These are phyloP conservation scores for Empidonax traillii DNA, from an alignment of 2,113 vertebrate genomes.

Conservation along the genomic window DNA sequence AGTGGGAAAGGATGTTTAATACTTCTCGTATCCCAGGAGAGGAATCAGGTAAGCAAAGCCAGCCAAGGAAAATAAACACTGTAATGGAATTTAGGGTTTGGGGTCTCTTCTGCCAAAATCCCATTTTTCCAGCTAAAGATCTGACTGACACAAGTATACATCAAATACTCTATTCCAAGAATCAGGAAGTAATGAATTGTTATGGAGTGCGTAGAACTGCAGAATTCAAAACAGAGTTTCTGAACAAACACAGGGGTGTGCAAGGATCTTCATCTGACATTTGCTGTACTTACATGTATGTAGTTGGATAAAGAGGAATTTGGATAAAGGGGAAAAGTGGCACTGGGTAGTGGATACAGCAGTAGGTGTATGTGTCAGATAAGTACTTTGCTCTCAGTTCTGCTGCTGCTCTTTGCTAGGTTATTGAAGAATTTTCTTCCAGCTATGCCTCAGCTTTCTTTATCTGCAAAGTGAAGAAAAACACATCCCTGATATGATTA, in stretches of 20 bases:
- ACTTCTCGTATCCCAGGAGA: slow-evolving; percentile 90
- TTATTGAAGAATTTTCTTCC: not conserved
- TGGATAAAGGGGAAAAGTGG: not conserved
- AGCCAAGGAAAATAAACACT: not conserved
- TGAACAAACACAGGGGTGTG: not conserved
- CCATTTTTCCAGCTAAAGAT: not conserved
- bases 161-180: not conserved
- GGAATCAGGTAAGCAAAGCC: slow-evolving; percentile 86
- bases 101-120: not conserved
- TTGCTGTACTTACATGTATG: not conserved
- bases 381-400: not conserved
- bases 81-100: not conserved
- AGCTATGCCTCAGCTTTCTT: not conserved
- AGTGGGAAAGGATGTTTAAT: slow-evolving; percentile 96
- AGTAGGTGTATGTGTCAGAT: not conserved
- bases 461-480: not conserved
- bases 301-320: too few relatives aligned
- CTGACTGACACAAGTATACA: not conserved
- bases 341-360: not conserved
- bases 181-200: not conserved
- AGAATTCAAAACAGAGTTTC: not conserved
- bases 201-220: not conserved
- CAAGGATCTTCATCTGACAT: not conserved
- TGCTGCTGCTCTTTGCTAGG: not conserved
- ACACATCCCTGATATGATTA: not conserved